Conservation (phyloP, 2,888 invertebrate genomes). For the Drosophila diplacantha region DNA sequence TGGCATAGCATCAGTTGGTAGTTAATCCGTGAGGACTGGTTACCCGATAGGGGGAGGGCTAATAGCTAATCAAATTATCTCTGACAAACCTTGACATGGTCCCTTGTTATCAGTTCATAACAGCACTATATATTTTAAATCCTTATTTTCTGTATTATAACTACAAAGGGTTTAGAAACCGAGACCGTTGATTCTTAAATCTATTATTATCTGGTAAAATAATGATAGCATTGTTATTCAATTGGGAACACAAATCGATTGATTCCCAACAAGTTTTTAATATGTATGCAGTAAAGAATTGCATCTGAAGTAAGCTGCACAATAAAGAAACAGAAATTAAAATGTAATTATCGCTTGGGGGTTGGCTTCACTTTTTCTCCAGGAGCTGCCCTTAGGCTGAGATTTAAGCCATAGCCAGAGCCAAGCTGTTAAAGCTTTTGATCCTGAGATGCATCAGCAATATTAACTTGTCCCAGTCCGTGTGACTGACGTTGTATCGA, state of each 20-base stretch:
- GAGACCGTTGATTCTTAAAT: too few species aligned
- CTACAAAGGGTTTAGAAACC: too few species aligned
- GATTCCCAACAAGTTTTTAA: background rate
- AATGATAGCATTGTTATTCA: background rate
- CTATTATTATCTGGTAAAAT: too few species aligned
- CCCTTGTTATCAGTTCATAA: background rate
- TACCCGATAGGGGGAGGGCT: background rate
- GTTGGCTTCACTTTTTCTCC: background rate
- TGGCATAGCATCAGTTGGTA: constrained; percentile 4
- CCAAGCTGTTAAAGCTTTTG: background rate
- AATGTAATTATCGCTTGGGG: background rate
- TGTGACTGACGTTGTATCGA: too few species aligned
- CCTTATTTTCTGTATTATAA: too few species aligned
- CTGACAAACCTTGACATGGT: constrained; percentile 7
- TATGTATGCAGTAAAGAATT: background rate
- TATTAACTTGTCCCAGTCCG: background rate
- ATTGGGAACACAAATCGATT: background rate
- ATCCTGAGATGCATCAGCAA: background rate
- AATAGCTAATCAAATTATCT: constrained; percentile 15
- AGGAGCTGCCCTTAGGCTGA: background rate
- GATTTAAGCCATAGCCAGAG: background rate
- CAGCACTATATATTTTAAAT: background rate
- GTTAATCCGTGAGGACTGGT: background rate
- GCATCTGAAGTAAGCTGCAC: background rate
- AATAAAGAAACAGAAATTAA: background rate